A percentile compares a stretch with the other conserved stretches of the same genome.
phyloP scores from a whole-genome alignment of 2,113 vertebrate genomes.

The Spheniscus mendiculus region DNA sequence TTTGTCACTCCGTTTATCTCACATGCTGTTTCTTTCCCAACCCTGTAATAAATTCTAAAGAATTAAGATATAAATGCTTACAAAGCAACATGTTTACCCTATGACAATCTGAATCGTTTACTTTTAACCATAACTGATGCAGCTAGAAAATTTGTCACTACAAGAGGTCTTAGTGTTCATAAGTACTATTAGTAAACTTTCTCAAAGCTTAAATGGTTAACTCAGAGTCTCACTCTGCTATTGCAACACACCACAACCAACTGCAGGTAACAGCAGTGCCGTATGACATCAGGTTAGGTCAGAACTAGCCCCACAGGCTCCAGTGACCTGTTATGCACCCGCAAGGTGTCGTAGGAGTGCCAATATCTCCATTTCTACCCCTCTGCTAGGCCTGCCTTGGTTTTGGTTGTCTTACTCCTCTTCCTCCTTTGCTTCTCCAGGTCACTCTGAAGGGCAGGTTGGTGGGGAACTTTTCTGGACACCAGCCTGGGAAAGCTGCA shows the following conservation, averaged over 20 bases:
- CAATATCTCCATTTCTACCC: background rate
- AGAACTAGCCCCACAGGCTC: background rate
- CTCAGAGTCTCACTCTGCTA: background rate
- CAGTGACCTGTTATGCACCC: background rate
- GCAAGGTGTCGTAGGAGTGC: background rate
- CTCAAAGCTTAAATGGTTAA: background rate
- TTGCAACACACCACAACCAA: background rate
- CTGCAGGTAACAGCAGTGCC: background rate
- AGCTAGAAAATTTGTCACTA: background rate
- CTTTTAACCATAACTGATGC: background rate
- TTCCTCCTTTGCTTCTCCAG: background rate
- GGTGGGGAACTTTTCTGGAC: fast-evolving
- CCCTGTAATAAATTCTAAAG: background rate
- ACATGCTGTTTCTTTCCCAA: background rate
- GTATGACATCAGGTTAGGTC: background rate
- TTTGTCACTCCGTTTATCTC: background rate
- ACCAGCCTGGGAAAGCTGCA: background rate
- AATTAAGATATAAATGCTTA: background rate
- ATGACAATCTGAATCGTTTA: background rate
- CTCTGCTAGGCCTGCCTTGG: background rate
- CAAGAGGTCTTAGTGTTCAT: background rate
- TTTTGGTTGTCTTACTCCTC: background rate
- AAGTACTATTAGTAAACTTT: background rate
- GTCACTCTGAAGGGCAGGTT: background rate
- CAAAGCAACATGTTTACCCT: background rate